Percentiles rank a stretch among this genome's conserved stretches.
These are phyloP conservation scores for Hipparchia sbordonii DNA, from an alignment of 2,888 invertebrate species.

Conservation along the genomic window DNA sequence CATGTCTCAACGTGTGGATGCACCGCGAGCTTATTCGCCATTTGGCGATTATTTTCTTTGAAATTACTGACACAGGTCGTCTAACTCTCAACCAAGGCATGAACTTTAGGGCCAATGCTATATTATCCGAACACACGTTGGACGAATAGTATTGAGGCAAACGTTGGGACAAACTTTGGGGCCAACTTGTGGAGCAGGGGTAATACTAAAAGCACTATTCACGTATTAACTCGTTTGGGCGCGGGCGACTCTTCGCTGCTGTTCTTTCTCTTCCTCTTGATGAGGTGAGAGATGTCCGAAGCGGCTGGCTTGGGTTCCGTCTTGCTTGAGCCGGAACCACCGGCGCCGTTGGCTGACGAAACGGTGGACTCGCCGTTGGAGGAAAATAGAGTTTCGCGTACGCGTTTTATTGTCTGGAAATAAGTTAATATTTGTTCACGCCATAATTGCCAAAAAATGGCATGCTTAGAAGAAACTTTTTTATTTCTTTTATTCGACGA, in stretches of 20 bases:
- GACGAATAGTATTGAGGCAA: no score
- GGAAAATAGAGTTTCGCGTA: conserved; percentile 64
- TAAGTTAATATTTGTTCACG: neutral
- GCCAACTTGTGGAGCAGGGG: neutral
- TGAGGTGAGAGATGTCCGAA: conserved; percentile 91
- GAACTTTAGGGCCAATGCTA: no score
- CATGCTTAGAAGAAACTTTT: no score
- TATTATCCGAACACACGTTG: no score
- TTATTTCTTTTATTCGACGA: no score
- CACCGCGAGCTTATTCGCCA: no score
- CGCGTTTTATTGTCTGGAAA: conserved; percentile 69
- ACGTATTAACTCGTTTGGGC: conserved; percentile 83
- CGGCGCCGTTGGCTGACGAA: conserved; percentile 18
- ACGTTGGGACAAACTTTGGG: no score
- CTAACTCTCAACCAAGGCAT: no score
- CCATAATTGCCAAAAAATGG: no score
- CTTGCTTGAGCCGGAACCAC: conserved; percentile 44
- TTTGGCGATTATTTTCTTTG: no score
- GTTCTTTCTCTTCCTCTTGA: conserved; percentile 89
- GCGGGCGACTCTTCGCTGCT: conserved; percentile 84
- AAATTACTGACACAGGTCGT: no score
- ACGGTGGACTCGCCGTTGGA: conserved; percentile 56
- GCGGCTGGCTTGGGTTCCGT: conserved; percentile 84
- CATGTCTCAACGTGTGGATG: no score
- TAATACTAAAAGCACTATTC: conserved; percentile 42